Evolutionary conservation across 2,888 invertebrate genomes (phyloP).

Genomic region (Acanthoscelides obtectus): DNA sequence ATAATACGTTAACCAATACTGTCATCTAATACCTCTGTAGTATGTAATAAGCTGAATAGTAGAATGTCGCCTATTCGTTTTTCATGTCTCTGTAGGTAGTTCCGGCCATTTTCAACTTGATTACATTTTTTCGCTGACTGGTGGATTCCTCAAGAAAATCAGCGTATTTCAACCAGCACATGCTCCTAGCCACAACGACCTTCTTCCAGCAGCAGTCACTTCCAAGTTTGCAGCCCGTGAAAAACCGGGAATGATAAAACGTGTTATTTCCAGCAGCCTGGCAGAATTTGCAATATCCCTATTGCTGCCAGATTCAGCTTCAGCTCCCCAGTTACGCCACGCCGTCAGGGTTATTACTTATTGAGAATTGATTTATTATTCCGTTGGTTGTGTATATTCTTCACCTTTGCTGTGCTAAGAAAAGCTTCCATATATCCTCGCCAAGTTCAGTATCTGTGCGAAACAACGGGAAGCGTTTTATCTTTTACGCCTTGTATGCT

Average conservation of each 20-base stretch:
- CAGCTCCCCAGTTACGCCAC: not conserved
- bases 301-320: not conserved
- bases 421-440: not conserved
- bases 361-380: not conserved
- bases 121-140: too few species aligned
- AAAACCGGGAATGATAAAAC: not conserved
- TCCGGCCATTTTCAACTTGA: too few species aligned
- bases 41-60: too few species aligned
- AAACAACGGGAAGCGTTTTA: not conserved
- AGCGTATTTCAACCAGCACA: not conserved
- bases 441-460: not conserved
- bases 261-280: not conserved
- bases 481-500: constrained; percentile 5
- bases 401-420: not conserved
- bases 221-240: not conserved
- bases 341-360: too few species aligned
- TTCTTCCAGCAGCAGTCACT: not conserved
- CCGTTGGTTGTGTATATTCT: not conserved
- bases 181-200: not conserved
- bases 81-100: too few species aligned
- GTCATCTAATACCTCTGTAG: too few species aligned
- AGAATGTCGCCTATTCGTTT: too few species aligned
- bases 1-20: too few species aligned
- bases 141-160: too few species aligned
- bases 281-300: not conserved